phyloP scores from a whole-genome alignment of 2,888 invertebrate genomes.

The Acleris laterana region DNA sequence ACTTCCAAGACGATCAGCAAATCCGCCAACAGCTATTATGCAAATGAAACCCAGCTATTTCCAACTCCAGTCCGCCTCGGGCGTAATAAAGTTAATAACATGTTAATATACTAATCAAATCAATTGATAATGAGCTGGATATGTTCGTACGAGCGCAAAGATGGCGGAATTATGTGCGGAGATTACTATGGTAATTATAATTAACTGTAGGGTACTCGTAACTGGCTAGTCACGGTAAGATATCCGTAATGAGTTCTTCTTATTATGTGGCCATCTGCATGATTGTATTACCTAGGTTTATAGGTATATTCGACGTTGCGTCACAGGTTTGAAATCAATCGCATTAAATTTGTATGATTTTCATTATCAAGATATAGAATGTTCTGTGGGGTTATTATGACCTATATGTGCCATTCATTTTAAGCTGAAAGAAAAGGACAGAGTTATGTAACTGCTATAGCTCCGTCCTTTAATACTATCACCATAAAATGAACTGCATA shows the following conservation, averaged over 20 bases:
- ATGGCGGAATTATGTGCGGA: slow-evolving; percentile 20
- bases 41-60: slow-evolving; percentile 20
- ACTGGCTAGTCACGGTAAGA: slow-evolving; percentile 2
- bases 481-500: no score
- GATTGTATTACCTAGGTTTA: no score
- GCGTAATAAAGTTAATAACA: slow-evolving; percentile 23
- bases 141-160: slow-evolving; percentile 12
- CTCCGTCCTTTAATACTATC: no score
- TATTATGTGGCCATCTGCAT: not conserved
- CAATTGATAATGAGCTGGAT: slow-evolving; percentile 25
- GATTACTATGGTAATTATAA: slow-evolving; percentile 24
- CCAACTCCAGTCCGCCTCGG: slow-evolving; percentile 31
- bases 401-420: no score
- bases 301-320: no score
- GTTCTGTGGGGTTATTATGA: no score
- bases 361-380: no score
- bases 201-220: slow-evolving; percentile 2
- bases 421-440: no score
- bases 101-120: slow-evolving; percentile 35
- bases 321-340: no score
- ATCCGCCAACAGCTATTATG: slow-evolving; percentile 14
- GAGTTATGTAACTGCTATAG: no score
- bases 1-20: not conserved
- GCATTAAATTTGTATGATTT: no score
- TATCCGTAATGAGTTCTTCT: not conserved